Evolutionary conservation across 1,140 invertebrate species (phyloP), one percentile per base, ranked within the genome.

Genomic region (Cyclargus thomasi): DNA sequence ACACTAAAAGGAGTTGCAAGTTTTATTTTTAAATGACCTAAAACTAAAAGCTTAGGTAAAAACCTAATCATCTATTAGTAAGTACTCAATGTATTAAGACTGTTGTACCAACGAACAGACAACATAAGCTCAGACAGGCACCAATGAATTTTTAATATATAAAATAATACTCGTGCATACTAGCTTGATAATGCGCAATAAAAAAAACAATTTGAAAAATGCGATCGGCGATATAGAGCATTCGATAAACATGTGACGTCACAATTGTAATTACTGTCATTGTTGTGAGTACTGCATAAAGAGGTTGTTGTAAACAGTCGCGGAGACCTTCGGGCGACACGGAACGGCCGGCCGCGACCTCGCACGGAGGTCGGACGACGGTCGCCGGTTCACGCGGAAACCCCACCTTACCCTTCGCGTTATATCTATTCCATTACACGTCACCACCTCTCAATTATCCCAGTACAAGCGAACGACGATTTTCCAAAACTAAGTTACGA

Each of bases 301-400:
- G 53, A 53, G 23, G 2, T 65, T 64, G 18, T 67, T 71, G 78
- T 78, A 75, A 81, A 77, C 77, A 77, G 73, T 76, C 74, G 65
- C 68, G 73, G 76, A 81, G 82, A 84, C 82, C 84, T 85, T 83
- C 78, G 70, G 75, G 74, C 77, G 74, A 77, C 76, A 81, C 62
- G 83, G 82, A 80, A 84, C 73, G 75, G 74, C 73, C 70, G 74
- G 65, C 77, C 76, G 67, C 75, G 79, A 82, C 82, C 82, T 86
- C 83, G 80, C 62, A 20, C 17, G 20, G 55, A 59, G 63, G 39
- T 47, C 64, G 65, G 77, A 80, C 79, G 73, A 67, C 67, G 74
- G 64, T 62, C 62, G 67, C 59, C 62, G 65, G 65, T 73, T 73
- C 68, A 75, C 70, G 69, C 74, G 74, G 75, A 77, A 78, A 82